Conservation (phyloP, 2,888 invertebrate species). For the Hydriomena furcata region DNA sequence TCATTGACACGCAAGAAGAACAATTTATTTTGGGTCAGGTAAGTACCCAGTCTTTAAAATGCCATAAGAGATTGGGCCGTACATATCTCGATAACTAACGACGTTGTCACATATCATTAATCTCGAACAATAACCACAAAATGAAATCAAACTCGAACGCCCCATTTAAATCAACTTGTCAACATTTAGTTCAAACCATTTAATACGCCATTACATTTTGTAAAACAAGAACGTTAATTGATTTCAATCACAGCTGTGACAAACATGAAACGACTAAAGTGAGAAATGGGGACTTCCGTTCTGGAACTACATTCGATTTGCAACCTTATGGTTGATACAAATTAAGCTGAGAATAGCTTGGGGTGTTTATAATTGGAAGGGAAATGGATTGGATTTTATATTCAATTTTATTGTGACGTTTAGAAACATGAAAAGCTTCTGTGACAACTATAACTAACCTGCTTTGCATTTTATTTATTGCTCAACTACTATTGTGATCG, state of each 20-base stretch:
- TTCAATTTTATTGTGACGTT: constrained; percentile 20
- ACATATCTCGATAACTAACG: too few relatives aligned
- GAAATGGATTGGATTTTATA: constrained; percentile 20
- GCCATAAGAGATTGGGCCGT: too few relatives aligned
- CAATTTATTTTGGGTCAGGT: too few relatives aligned
- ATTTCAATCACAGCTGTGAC: constrained; percentile 47
- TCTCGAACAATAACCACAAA: constrained; percentile 26
- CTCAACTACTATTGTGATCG: background rate
- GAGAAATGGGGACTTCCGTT: constrained; percentile 38
- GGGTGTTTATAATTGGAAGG: background rate
- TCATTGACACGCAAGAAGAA: too few relatives aligned
- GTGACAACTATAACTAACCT: constrained; percentile 11
- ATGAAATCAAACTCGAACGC: constrained; percentile 24
- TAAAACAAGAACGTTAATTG: constrained; percentile 45
- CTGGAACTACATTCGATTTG: constrained; percentile 7
- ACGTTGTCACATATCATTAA: constrained; percentile 26
- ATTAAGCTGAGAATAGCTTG: constrained; percentile 5
- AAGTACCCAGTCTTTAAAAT: too few relatives aligned
- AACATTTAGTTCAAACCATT: constrained; percentile 24
- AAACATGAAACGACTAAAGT: constrained; percentile 40
- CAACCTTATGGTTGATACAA: background rate
- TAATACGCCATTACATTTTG: constrained; percentile 31
- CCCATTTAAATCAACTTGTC: constrained; percentile 18
- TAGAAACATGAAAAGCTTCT: constrained; percentile 12
- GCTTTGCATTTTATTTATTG: background rate